Conservation (phyloP, 2,113 vertebrate species). For the Antigone vipio region DNA sequence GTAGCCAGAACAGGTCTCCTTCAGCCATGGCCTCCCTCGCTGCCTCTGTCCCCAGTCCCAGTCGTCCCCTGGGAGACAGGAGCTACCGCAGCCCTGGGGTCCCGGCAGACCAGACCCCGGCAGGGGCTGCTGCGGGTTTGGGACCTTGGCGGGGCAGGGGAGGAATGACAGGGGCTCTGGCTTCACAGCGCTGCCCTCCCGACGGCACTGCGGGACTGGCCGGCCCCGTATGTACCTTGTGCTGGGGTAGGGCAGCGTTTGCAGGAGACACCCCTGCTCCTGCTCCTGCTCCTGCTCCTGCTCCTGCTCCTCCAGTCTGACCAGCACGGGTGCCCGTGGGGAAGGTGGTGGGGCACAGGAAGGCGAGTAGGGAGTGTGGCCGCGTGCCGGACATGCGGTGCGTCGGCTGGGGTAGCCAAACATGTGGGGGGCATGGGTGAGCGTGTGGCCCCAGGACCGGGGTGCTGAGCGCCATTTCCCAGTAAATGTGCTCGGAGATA, state of each 20-base stretch:
- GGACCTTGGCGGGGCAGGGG: neutral
- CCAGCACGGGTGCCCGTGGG: neutral
- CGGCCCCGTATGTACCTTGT: no score
- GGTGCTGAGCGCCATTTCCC: accelerated
- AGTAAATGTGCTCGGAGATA: neutral
- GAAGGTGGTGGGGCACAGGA: neutral
- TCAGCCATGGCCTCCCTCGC: neutral
- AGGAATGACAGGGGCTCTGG: neutral
- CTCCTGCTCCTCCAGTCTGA: neutral
- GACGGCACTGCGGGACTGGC: neutral
- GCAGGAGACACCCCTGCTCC: neutral
- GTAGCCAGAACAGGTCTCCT: neutral
- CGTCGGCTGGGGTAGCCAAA: accelerated
- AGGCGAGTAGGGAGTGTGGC: neutral
- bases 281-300: neutral
- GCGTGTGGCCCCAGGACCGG: accelerated
- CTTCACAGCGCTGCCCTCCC: neutral
- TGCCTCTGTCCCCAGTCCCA: neutral
- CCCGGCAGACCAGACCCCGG: neutral
- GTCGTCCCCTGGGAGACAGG: neutral
- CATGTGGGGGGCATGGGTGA: accelerated
- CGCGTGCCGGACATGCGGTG: accelerated
- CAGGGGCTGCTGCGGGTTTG: neutral
- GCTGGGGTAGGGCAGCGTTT: neutral
- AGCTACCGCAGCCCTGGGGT: neutral